Base-by-base conservation (phyloP, 2,797 vertebrate genomes). In the Dryobates pubescens region DNA sequence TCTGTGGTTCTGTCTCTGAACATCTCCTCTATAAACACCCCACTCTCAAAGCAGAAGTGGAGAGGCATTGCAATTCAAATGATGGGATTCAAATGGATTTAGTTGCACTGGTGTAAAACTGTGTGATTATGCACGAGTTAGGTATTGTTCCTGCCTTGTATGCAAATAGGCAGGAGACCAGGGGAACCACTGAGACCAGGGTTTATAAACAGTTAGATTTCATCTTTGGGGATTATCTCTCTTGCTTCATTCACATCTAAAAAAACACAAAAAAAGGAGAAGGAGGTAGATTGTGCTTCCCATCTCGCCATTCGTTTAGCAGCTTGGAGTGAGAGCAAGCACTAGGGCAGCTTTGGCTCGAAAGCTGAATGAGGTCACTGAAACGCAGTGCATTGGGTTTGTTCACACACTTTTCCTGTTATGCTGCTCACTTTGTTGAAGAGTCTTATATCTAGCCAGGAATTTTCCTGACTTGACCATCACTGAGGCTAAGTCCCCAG, bases 51-150 rank as follows among this genome's bases (percentile, higher is more conserved):
- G 82, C 75, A 94, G 79, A 91, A 89, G 26, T 77, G 63, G 61
- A 93, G 82, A 93, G 74, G 18, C 45, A 74, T 82, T 95, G 49
- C 87, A 93, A 89, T 93, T 95, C 63, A 95, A 91, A 94, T 94
- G 68, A 75, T 68, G 53, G 76, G 71, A 90, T 95, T 95, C 93
- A 86, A 30, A 2, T 77, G 76, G 67, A 70, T 92, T 73, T 58
- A 62, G 36, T 77, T 90, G 87, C 61, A 51, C 78, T 78, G 80
- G 49, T 88, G 79, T 95, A 89, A 94, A 97, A 88, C 73, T 96
- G 84, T 87, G 72, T 18, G 3, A 67, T 81, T 54, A 51, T 51
- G 34, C 16, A 8, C 15, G 57, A 85, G 86, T 84, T 51, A 84
- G 84, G 75, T 89, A 27, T 24, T 23, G 88, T 86, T 75, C 74